These are phyloP conservation scores for Ernsta delagoae DNA, from an alignment of 2,888 invertebrate genomes.

Conservation along the genomic window DNA sequence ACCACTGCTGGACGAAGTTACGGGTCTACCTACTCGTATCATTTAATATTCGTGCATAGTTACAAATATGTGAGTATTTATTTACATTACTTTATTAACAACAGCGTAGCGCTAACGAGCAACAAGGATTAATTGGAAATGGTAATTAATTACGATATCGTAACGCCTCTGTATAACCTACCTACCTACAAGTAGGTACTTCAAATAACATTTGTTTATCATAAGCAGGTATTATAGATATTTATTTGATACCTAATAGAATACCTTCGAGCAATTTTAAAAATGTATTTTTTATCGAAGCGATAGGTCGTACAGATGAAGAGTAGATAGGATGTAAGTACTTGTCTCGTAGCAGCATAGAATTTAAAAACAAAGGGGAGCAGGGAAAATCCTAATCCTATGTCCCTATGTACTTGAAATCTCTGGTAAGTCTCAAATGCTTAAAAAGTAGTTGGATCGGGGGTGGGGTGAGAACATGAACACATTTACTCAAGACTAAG, in stretches of 20 bases:
- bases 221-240: no score
- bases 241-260: no score
- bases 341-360: no score
- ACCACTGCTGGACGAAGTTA: background rate
- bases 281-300: background rate
- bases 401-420: no score
- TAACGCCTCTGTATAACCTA: background rate
- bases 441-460: no score
- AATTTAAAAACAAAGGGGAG: no score
- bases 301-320: background rate
- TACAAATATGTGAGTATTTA: background rate
- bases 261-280: background rate
- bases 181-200: background rate
- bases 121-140: slow-evolving; percentile 17
- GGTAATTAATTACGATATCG: slow-evolving; percentile 13
- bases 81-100: background rate
- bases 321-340: no score
- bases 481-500: no score
- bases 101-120: slow-evolving; percentile 14
- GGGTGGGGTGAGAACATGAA: no score
- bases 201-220: background rate
- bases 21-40: no score
- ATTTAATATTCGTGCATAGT: background rate
- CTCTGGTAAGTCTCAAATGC: no score
- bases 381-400: no score